Base-by-base conservation (phyloP, 2,888 invertebrate genomes). In the Euspilapteryx auroguttella region DNA sequence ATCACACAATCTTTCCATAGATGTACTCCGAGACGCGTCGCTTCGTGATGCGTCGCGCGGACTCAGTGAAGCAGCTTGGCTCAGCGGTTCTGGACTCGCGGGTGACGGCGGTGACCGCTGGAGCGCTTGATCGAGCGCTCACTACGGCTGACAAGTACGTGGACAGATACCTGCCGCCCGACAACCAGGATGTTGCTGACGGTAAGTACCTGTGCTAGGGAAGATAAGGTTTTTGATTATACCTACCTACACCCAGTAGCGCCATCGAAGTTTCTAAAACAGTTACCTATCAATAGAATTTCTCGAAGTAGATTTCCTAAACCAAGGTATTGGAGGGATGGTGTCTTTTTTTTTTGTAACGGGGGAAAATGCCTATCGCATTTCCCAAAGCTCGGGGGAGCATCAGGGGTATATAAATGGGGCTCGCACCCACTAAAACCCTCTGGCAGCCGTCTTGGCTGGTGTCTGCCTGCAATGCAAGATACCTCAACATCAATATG, bases 51-150 rank as follows among this genome's bases (percentile, higher is more conserved):
- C 86, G 85, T 36, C 80, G 90, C 23, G 89, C 90, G 2, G 89
- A 87, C 61, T 89, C 89, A 0, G 84, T 90, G n/a, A 89, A 88
- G 50, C 83, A 87, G 50, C 79, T 90, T 33, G 86, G 88, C 1
- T 78, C 78, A 3, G 82, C 83, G 0, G 85, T 86, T 7, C 59
- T 86, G 39, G 81, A 83, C 42, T 88, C 84, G 33, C 79, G 86
- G 29, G 80, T 89, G 25, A 87, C 89, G 0, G 79, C 79, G 2
- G 87, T 79, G 38, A 90, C 90, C 0, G 89, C 86, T 1, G 82
- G 85, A 31, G 85, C 80, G 3, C 62, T 90, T 14, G 89, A 89
- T 50, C 83, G 83, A 9, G 90, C 88, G 3, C 73, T 91, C 25
- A 79, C 83, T 40, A 85, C 83, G 12, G 90, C 89, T 13, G 91